These are phyloP conservation scores for Catostomus latipinnis DNA, from an alignment of 2,797 vertebrate species.

Conservation along the genomic window DNA sequence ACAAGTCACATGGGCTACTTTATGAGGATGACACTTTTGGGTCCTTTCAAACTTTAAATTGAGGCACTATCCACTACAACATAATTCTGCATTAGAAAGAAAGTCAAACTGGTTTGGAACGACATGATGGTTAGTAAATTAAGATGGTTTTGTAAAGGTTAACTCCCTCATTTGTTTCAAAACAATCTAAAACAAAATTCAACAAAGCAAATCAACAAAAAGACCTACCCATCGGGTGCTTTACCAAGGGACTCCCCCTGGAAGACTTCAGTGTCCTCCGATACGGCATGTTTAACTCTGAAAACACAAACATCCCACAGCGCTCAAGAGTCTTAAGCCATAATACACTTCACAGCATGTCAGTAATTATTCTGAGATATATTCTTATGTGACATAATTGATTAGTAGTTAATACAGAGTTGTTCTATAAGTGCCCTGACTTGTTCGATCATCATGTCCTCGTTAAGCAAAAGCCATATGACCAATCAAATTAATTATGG, in stretches of 20 bases:
- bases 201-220: neutral
- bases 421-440: too few species aligned
- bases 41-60: too few species aligned
- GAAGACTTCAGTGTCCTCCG: conserved; percentile 94
- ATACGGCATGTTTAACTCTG: conserved; percentile 89
- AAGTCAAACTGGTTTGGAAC: too few species aligned
- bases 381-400: neutral
- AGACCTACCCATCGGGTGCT: conserved; percentile 93
- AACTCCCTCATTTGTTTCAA: neutral
- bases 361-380: neutral
- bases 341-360: neutral
- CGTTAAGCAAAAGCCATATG: too few species aligned
- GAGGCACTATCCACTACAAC: too few species aligned
- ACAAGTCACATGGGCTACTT: too few species aligned
- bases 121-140: too few species aligned
- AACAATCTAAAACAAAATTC: neutral
- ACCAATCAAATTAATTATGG: too few species aligned
- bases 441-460: too few species aligned
- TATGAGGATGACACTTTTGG: too few species aligned
- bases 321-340: neutral
- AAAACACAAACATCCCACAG: conserved; percentile 49
- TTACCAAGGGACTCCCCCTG: conserved; percentile 91
- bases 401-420: too few species aligned
- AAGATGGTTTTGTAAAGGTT: neutral
- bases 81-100: too few species aligned